phyloP scores from a whole-genome alignment of 64 coral and sea anemone genomes.

The Acropora tenuis region DNA sequence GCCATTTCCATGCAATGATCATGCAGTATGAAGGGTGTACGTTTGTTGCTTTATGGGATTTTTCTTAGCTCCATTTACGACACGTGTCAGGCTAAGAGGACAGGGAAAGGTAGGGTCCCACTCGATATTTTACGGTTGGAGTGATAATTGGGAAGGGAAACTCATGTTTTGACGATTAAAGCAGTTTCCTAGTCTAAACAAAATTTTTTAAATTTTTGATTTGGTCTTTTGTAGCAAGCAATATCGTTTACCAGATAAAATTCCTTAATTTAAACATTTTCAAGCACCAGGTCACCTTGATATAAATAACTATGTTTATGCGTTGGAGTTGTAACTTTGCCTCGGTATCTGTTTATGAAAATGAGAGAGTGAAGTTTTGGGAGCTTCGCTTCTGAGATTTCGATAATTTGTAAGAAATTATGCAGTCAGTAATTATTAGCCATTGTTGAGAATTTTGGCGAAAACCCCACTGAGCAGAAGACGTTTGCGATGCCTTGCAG shows the following conservation, averaged over 20 bases:
- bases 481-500: not conserved
- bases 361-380: not conserved
- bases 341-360: too few relatives aligned
- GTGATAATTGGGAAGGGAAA: not conserved
- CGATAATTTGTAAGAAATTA: too few relatives aligned
- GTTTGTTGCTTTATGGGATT: not conserved
- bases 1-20: not conserved
- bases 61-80: not conserved
- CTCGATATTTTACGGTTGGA: not conserved
- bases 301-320: not conserved
- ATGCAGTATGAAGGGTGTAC: conserved; percentile 30
- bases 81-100: not conserved
- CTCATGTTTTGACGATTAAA: not conserved
- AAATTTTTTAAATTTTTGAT: not conserved
- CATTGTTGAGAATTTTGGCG: too few relatives aligned
- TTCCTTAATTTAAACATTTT: not conserved
- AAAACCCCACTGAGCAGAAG: too few relatives aligned
- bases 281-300: not conserved
- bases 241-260: not conserved
- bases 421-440: too few relatives aligned
- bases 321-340: not conserved
- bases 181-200: not conserved
- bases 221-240: not conserved
- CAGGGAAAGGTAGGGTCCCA: conserved; percentile 17
- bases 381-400: not conserved